Conservation (phyloP, 2,888 invertebrate genomes). For the Ptilodon capucinus region DNA sequence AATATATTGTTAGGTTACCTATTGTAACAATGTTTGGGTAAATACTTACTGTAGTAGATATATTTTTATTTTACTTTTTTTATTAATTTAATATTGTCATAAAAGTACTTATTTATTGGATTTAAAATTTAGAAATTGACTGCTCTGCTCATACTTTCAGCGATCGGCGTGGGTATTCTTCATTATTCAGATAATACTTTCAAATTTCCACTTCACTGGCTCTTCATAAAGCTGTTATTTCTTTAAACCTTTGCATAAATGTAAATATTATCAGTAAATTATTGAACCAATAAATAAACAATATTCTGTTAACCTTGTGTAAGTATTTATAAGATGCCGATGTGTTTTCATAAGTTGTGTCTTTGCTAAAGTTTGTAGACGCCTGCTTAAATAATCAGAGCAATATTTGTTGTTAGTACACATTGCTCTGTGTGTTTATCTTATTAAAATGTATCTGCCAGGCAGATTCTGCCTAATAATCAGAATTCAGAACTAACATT, state of each 20-base stretch:
- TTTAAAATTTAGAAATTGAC: background rate
- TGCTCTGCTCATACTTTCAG: background rate
- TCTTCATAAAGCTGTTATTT: background rate
- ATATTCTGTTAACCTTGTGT: conserved; percentile 3
- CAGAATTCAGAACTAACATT: background rate
- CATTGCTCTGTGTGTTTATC: conserved; percentile 3
- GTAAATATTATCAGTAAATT: background rate
- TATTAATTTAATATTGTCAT: background rate
- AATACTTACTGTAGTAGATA: too few species aligned
- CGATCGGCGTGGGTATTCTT: background rate
- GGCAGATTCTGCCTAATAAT: too few species aligned
- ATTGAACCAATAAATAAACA: conserved; percentile 4
- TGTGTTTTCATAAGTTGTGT: background rate
- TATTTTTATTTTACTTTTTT: too few species aligned
- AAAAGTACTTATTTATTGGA: background rate
- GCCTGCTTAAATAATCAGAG: conserved; percentile 23
- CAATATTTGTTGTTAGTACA: conserved; percentile 10
- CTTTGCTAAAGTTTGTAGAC: conserved; percentile 6
- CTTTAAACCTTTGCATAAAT: background rate
- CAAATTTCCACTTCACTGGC: background rate
- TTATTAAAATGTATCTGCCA: too few species aligned
- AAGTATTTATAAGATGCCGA: conserved; percentile 12
- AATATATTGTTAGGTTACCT: too few species aligned
- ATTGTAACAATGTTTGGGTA: too few species aligned
- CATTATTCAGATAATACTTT: background rate